Evolutionary conservation across 2,888 invertebrate genomes (phyloP).

Genomic region (Drosophila bunnanda): DNA sequence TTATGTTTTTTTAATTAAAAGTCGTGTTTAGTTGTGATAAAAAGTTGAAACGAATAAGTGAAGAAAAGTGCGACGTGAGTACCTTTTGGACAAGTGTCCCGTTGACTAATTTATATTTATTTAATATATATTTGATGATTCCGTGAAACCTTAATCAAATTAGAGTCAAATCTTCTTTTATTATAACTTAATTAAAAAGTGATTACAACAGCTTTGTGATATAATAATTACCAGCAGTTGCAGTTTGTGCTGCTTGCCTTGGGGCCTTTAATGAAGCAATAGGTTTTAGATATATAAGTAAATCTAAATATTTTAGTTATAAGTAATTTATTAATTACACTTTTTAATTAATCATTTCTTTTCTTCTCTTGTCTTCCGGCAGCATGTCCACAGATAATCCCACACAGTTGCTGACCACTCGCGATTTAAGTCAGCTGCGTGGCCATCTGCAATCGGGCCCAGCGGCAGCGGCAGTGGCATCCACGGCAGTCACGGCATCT

Average conservation of each 20-base stretch:
- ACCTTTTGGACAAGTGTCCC: too few species aligned
- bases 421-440: constrained; percentile 79
- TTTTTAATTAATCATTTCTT: background rate
- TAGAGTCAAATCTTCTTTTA: background rate
- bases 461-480: constrained; percentile 42
- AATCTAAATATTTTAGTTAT: background rate
- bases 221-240: background rate
- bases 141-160: background rate
- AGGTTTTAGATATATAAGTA: background rate
- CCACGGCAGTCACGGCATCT: constrained; percentile 46
- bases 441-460: constrained; percentile 72
- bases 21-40: too few species aligned
- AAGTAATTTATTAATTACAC: background rate
- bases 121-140: too few species aligned
- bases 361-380: constrained; percentile 45
- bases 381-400: constrained; percentile 85
- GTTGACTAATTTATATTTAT: too few species aligned
- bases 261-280: too few species aligned
- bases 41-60: too few species aligned
- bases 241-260: background rate
- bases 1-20: too few species aligned
- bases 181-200: background rate
- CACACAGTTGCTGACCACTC: constrained; percentile 79
- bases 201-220: background rate
- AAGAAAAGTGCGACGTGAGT: too few species aligned